Evolutionary conservation across 2,797 vertebrate genomes (phyloP).

Genomic region (Neopelma chrysocephalum): DNA sequence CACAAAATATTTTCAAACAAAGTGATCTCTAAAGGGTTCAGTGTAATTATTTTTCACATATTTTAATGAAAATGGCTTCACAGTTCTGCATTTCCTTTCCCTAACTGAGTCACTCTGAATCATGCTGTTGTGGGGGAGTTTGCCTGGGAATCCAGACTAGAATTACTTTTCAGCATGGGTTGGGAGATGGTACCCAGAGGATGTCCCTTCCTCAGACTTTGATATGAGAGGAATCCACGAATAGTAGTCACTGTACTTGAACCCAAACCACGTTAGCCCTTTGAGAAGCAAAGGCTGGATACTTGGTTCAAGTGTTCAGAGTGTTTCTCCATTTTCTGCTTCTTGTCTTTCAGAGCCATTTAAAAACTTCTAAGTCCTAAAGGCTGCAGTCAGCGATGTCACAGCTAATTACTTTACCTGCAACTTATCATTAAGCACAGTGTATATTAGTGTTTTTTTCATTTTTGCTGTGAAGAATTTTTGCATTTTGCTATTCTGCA

Average conservation of each 20-base stretch:
- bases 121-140: constrained; percentile 40
- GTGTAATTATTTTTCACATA: constrained; percentile 67
- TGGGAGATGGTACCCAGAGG: not conserved
- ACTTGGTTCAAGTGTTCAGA: not conserved
- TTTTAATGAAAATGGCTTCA: constrained; percentile 68
- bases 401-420: constrained; percentile 21
- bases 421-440: not conserved
- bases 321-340: not conserved
- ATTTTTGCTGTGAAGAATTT: not conserved
- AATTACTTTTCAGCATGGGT: constrained; percentile 25
- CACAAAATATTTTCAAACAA: constrained; percentile 70
- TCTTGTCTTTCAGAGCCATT: not conserved
- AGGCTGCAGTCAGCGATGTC: not conserved
- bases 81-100: constrained; percentile 43
- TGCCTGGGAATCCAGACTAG: constrained; percentile 26
- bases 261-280: not conserved
- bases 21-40: constrained; percentile 62
- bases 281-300: not conserved
- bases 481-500: not conserved
- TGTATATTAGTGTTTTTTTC: not conserved
- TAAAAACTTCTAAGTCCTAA: not conserved
- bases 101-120: constrained; percentile 56
- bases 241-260: not conserved
- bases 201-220: constrained; percentile 38
- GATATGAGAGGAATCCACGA: constrained; percentile 13